Evolutionary conservation across 2,888 invertebrate genomes (phyloP).

Genomic region (Coleophora deauratella): DNA sequence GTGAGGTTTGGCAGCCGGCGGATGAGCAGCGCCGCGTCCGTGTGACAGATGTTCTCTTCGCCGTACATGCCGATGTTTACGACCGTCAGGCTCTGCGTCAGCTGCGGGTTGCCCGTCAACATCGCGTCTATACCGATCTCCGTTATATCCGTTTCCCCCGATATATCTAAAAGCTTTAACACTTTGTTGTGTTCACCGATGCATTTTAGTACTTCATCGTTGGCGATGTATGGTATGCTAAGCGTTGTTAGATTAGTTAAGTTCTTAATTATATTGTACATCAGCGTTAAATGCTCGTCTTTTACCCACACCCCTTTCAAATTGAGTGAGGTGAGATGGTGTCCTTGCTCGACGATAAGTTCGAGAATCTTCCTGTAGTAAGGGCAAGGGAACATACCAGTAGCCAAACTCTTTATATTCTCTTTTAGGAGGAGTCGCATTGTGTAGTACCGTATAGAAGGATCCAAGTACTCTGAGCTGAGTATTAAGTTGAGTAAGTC

Average conservation of each 20-base stretch:
- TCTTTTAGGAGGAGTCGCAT: slow-evolving; percentile 77
- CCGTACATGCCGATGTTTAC: slow-evolving; percentile 81
- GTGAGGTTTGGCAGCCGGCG: slow-evolving; percentile 77
- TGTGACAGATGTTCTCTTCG: slow-evolving; percentile 79
- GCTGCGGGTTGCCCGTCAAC: slow-evolving; percentile 64
- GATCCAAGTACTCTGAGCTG: slow-evolving; percentile 78
- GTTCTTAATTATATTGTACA: slow-evolving; percentile 76
- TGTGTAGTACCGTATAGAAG: slow-evolving; percentile 78
- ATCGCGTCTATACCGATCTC: slow-evolving; percentile 76
- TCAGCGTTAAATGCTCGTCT: slow-evolving; percentile 77
- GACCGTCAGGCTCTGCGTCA: slow-evolving; percentile 72
- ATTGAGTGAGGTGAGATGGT: slow-evolving; percentile 76
- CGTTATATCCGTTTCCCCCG: slow-evolving; percentile 81
- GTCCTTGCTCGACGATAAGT: slow-evolving; percentile 77
- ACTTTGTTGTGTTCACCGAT: slow-evolving; percentile 71
- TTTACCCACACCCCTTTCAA: slow-evolving; percentile 83
- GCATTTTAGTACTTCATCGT: slow-evolving; percentile 78
- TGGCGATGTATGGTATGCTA: slow-evolving; percentile 80
- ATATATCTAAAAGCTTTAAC: slow-evolving; percentile 77
- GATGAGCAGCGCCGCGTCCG: slow-evolving; percentile 77
- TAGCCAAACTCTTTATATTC: slow-evolving; percentile 77
- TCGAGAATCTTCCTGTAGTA: slow-evolving; percentile 80
- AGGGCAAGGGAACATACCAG: slow-evolving; percentile 81
- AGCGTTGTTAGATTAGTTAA: slow-evolving; percentile 75
- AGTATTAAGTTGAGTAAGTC: slow-evolving; percentile 79